Percentiles rank a stretch among this genome's conserved stretches.
Conservation (phyloP, 2,113 vertebrate species). For the Recurvirostra avosetta region DNA sequence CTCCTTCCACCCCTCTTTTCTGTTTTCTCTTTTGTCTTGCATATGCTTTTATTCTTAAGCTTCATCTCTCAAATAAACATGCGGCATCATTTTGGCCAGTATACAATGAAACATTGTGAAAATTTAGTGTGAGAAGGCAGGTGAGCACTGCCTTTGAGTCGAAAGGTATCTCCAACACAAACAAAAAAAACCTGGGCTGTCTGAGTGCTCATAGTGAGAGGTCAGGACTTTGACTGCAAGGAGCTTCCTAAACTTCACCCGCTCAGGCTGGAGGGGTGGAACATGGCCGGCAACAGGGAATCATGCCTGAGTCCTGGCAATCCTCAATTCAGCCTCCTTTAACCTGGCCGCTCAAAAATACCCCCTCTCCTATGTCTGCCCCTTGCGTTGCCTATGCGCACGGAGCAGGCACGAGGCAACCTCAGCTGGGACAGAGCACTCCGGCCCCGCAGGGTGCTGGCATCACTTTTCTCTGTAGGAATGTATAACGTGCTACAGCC, state of each 20-base stretch:
- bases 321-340: neutral
- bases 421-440: neutral
- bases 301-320: fast-evolving
- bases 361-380: fast-evolving
- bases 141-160: neutral
- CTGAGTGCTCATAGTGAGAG: neutral
- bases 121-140: neutral
- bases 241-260: neutral
- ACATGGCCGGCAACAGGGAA: neutral
- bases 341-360: neutral
- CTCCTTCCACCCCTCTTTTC: neutral
- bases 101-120: neutral
- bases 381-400: neutral
- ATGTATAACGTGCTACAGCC: neutral
- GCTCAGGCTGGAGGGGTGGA: neutral
- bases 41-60: neutral
- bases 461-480: neutral
- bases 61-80: neutral
- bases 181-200: neutral
- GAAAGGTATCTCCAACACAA: neutral
- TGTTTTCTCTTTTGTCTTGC: neutral
- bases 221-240: neutral
- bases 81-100: neutral
- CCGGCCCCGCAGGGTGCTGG: fast-evolving
- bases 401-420: neutral